These are phyloP conservation scores for Timema podura DNA, from an alignment of 2,888 invertebrate genomes.

Conservation along the genomic window DNA sequence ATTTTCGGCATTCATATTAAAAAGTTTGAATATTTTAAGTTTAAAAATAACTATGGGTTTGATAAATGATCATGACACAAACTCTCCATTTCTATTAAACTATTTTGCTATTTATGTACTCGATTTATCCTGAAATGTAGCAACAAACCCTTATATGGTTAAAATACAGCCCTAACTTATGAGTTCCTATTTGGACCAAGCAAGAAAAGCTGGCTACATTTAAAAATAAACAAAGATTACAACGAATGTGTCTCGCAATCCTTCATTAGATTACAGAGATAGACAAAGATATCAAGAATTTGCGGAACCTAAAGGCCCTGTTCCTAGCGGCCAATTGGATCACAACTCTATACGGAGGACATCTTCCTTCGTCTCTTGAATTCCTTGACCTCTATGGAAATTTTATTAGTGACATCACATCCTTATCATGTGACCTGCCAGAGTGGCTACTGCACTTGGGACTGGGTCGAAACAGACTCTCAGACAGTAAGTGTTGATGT, in stretches of 20 bases:
- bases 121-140: too few relatives aligned
- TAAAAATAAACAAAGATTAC: neutral
- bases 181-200: too few relatives aligned
- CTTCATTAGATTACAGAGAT: constrained; percentile 53
- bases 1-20: too few relatives aligned
- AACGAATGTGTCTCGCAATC: too few relatives aligned
- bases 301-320: constrained; percentile 46
- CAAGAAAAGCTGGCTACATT: too few relatives aligned
- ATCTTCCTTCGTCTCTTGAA: constrained; percentile 46
- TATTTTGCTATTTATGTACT: too few relatives aligned
- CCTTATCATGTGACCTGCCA: constrained; percentile 44
- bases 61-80: too few relatives aligned
- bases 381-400: constrained; percentile 52
- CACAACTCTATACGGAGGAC: constrained; percentile 41
- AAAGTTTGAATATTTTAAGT: too few relatives aligned
- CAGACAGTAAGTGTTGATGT: constrained; percentile 39
- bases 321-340: constrained; percentile 48
- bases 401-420: constrained; percentile 43
- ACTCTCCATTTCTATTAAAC: too few relatives aligned
- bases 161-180: too few relatives aligned
- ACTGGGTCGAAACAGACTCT: constrained; percentile 49
- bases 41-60: too few relatives aligned
- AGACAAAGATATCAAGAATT: constrained; percentile 45
- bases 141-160: too few relatives aligned
- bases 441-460: constrained; percentile 49